phyloP scores from a whole-genome alignment of 2,113 vertebrate genomes.

The Lontra canadensis region DNA sequence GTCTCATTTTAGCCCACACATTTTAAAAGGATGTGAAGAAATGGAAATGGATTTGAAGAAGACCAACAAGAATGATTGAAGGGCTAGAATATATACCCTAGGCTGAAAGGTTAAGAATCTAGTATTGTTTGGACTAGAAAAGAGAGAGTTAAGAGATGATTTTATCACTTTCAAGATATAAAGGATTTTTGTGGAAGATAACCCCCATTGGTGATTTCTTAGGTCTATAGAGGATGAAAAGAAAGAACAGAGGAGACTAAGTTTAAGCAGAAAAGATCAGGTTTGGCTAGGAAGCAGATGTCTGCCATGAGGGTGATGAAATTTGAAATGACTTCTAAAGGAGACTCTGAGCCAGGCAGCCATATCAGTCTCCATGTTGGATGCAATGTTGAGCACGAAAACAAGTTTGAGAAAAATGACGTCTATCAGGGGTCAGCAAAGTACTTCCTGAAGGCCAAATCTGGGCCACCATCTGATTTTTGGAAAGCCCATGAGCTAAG shows the following conservation, averaged over 20 bases:
- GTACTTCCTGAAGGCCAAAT: not conserved
- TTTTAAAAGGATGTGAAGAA: slow-evolving; percentile 23
- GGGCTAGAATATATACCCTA: not conserved
- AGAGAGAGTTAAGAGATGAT: not conserved
- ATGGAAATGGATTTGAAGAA: slow-evolving; percentile 32
- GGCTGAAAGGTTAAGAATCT: not conserved
- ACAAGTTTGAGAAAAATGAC: not conserved
- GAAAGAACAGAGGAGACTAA: not conserved
- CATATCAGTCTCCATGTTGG: not conserved
- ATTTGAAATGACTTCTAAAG: slow-evolving; percentile 41
- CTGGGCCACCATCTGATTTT: not conserved
- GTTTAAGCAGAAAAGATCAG: not conserved
- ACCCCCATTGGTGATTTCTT: slow-evolving; percentile 13
- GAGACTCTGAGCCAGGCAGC: not conserved
- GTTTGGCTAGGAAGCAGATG: not conserved
- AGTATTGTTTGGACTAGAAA: slow-evolving; percentile 30
- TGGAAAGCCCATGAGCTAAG: not conserved
- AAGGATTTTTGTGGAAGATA: not conserved
- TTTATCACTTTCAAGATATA: slow-evolving; percentile 44
- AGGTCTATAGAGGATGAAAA: not conserved
- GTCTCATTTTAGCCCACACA: not conserved
- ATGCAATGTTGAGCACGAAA: not conserved
- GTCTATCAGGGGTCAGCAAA: not conserved
- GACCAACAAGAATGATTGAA: slow-evolving; percentile 1
- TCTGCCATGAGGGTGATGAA: not conserved